phyloP scores from a whole-genome alignment of 1,140 invertebrate genomes.

The Drosophila auraria region DNA sequence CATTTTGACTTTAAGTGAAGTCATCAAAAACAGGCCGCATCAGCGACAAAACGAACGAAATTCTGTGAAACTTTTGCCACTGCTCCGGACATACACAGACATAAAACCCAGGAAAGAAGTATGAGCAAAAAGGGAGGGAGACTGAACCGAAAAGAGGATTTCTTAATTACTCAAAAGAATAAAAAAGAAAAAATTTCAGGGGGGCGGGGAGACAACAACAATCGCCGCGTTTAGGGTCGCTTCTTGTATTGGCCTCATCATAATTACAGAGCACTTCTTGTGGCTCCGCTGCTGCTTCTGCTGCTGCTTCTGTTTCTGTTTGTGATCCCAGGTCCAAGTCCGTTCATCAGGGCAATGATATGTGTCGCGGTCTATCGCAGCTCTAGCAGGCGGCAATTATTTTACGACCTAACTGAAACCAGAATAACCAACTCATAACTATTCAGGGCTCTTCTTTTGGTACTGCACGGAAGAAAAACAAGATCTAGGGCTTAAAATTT shows the following conservation, averaged over 20 bases:
- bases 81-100: constrained; percentile 41
- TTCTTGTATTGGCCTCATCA: constrained; percentile 82
- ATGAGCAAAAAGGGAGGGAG: constrained; percentile 18
- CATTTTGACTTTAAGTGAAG: constrained; percentile 79
- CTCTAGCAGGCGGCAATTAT: constrained; percentile 67
- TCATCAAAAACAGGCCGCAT: constrained; percentile 70
- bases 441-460: constrained; percentile 29
- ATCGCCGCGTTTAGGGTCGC: constrained; percentile 71
- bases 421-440: constrained; percentile 58
- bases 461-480: constrained; percentile 9
- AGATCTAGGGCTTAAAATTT: background rate
- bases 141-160: constrained; percentile 71
- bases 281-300: constrained; percentile 1
- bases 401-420: constrained; percentile 76
- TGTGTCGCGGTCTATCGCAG: constrained; percentile 79
- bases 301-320: constrained; percentile 20
- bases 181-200: constrained; percentile 22
- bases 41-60: constrained; percentile 55
- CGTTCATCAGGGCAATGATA: constrained; percentile 68
- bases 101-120: constrained; percentile 62
- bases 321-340: constrained; percentile 51
- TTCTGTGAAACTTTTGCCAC: constrained; percentile 77
- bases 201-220: constrained; percentile 48
- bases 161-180: constrained; percentile 71
- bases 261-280: constrained; percentile 74